Evolutionary conservation across 2,888 invertebrate species (phyloP).

Genomic region (Apocheima hispidaria): DNA sequence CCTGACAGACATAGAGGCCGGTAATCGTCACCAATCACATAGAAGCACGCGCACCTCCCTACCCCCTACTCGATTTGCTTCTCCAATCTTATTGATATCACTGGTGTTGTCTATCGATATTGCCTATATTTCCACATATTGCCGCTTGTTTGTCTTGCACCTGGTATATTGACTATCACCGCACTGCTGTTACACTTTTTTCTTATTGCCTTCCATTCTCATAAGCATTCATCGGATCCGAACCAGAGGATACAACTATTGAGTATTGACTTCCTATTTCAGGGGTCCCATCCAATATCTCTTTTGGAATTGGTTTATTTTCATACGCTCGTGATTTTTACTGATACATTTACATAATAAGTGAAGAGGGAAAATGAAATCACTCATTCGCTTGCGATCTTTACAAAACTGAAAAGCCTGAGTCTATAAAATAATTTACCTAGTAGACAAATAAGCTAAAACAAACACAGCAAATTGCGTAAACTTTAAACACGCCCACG

Average conservation of each 20-base stretch:
- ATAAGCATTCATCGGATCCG: constrained; percentile 62
- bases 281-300: constrained; percentile 57
- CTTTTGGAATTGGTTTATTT: constrained; percentile 56
- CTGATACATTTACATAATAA: constrained; percentile 44
- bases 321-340: constrained; percentile 55
- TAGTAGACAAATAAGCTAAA: constrained; percentile 62
- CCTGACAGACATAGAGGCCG: constrained; percentile 55
- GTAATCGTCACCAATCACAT: constrained; percentile 67
- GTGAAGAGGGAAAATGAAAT: constrained; percentile 47
- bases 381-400: constrained; percentile 14
- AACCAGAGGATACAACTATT: constrained; percentile 62
- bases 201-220: constrained; percentile 62
- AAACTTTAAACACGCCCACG: constrained; percentile 67
- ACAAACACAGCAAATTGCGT: constrained; percentile 71
- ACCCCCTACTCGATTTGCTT: constrained; percentile 54
- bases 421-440: constrained; percentile 63
- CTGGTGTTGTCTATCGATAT: constrained; percentile 61
- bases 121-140: constrained; percentile 66
- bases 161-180: constrained; percentile 66
- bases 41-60: constrained; percentile 62
- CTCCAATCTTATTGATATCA: constrained; percentile 67
- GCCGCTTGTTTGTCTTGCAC: constrained; percentile 75
- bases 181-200: constrained; percentile 61
- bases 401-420: constrained; percentile 11
- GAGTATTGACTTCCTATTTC: constrained; percentile 55